Evolutionary conservation across 2,113 vertebrate genomes (phyloP), one percentile per base, ranked within the genome.

Genomic region (Mungos mungo): DNA sequence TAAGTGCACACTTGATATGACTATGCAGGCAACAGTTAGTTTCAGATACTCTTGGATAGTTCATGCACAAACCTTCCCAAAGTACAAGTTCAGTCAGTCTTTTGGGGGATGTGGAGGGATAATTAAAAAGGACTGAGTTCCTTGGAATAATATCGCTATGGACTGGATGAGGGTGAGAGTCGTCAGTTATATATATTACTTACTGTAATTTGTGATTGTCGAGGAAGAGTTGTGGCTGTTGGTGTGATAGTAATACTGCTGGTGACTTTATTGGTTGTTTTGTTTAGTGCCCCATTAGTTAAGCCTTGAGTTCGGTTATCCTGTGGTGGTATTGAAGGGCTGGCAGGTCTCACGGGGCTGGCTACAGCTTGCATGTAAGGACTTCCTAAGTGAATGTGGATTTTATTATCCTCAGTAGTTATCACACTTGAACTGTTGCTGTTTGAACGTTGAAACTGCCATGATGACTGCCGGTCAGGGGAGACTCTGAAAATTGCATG

Each of bases 351-450:
- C 95, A 99, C 2, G 2, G 99, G 98, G 97, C 98, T 98, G 97
- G 99, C 98, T 97, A 99, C 98, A 98, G 99, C 98, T 98, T 99
- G 99, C 97, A 99, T 98, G 47, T 99, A 99, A 96, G 99, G 99
- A 97, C 98, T 99, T 98, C 99, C 99, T 98, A 99, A 99, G 98
- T 99, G 99, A 98, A 99, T 99, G 98, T 99, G 99, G 98, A 99
- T 99, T 99, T 99, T 99, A 98, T 99, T 99, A 99, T 99, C 99
- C 98, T 99, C 99, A 98, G 99, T 99, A 99, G 99, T 99, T 99
- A 99, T 99, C 98, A 99, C 99, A 95, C 99, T 99, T 57, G 99
- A 99, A 98, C 99, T 99, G 0, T 99, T 99, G 97, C 99, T 99
- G 99, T 99, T 99, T 92, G 99, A 99, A 98, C 99, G 99, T 95